These are phyloP conservation scores for Machimus rusticus DNA, from an alignment of 2,888 invertebrate genomes.

Conservation along the genomic window DNA sequence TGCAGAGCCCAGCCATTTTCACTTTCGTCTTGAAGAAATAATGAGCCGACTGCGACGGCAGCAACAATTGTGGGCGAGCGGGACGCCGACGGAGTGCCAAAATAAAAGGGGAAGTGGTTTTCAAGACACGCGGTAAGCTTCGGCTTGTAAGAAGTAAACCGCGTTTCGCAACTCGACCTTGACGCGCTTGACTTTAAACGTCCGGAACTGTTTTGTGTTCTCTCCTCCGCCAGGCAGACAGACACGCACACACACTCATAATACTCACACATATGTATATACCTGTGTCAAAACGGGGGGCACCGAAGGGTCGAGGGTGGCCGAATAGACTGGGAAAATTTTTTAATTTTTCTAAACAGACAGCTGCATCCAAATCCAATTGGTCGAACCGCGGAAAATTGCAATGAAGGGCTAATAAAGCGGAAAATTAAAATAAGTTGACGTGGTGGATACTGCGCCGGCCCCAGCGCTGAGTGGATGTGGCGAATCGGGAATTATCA, in stretches of 20 bases:
- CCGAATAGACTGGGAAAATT: neutral
- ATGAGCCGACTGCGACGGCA: neutral
- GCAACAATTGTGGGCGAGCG: neutral
- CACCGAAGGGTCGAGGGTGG: neutral
- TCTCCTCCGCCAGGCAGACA: neutral
- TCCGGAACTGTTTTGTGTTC: conserved; percentile 37
- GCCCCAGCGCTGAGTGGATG: neutral
- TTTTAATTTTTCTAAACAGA: neutral
- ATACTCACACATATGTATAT: too few relatives aligned
- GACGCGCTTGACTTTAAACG: conserved; percentile 33
- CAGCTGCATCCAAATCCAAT: neutral
- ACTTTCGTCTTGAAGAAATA: conserved; percentile 19
- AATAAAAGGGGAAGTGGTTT: neutral
- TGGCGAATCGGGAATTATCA: neutral
- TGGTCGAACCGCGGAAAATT: neutral
- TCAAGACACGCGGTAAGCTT: conserved; percentile 1
- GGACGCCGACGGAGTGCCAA: neutral
- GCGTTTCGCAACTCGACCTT: conserved; percentile 36
- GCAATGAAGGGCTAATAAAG: neutral
- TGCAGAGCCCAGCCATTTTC: neutral
- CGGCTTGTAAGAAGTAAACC: neutral
- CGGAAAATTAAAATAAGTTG: neutral
- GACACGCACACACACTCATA: neutral
- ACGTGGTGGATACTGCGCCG: neutral
- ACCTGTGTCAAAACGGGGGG: neutral